Evolutionary conservation across 1,140 invertebrate genomes (phyloP), one percentile per base, ranked within the genome.

Genomic region (Liolophura sinensis): DNA sequence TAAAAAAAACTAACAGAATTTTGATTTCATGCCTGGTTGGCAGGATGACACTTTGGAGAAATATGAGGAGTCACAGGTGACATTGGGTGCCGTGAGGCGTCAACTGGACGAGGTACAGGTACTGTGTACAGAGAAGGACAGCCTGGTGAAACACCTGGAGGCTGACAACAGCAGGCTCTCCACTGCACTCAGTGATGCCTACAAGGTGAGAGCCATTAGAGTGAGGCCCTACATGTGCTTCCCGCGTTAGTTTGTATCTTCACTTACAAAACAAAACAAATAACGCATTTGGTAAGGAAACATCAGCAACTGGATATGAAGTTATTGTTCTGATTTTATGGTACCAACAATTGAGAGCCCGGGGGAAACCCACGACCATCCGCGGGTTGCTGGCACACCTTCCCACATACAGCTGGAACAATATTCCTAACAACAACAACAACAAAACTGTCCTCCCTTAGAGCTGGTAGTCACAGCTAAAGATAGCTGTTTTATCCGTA

Each of bases 61-160:
- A 3, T 77, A 72, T 27, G 70, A 73, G 47, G 69, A 74, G 31
- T 67, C 77, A 12, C 74, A 78, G 68, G 57, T 58, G 16, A 73
- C 65, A 40, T 67, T 77, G 1, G 57, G 68, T 18, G 73, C 64
- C 15, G 70, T 78, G 47, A 69, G 71, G 47, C 68, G 62, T 56
- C 70, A 72, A 24, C 64, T 77, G 58, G 77, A 78, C 59, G 74
- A 78, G 60, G 49, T 78, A 22, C 72, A 73, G 64, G 68, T 56
- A 18, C 69, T 69, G 52, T 68, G 61, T 47, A 70, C 67, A 46
- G 68, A 76, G 18, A 67, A 68, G 24, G 73, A 78, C n/a, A 62
- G 65, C n/a, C 18, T 62, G 60, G 27, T 68, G 14, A 51, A 74
- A 25, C 56, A 70, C 22, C 56, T 72, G 1, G 58, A 69, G 22